Evolutionary conservation across 1,140 invertebrate species (phyloP), one percentile per base, ranked within the genome.

Genomic region (Drosophila malerkotliana): DNA sequence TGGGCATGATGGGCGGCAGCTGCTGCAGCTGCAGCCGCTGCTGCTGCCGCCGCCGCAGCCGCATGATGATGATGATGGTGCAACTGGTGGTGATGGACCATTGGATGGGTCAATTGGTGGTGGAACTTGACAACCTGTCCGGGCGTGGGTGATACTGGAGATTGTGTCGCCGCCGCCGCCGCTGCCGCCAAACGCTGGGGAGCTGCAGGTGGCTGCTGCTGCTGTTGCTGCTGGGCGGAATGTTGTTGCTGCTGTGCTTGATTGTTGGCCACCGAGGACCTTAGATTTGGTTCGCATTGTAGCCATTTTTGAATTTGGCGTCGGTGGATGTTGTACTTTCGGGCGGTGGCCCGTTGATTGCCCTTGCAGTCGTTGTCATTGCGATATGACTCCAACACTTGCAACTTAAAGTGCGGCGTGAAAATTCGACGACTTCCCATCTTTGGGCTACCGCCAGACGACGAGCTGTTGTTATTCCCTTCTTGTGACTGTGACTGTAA

Each of bases 301-400:
- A 97, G 91, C 96, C 96, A 97, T 93, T 97, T 97, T 91, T 97
- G 96, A 56, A 97, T 97, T 91, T 97, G 96, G 26, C 96, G 93
- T 10, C 96, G 93, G 89, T 97, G 96, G 53, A 97, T 97, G 14
- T 96, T 95, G 88, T 97, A 97, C 91, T 97, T 97, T 63, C 96
- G 94, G 4, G 96, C 97, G 1, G 96, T 97, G 0, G 97, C 96
- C 12, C 96, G 93, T 85, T 97, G 96, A 91, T 97, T 97, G 8
- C 96, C 96, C 76, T 96, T 94, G 91, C 96, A 97, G 88, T 97
- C 96, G 28, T 94, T 94, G 90, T 97, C 96, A 68, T 95, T 94
- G 49, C 96, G 93, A 89, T 97, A 97, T 18, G 96, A 97, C 87
- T 97, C 96, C 59, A 97, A 93, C 67, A 97, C 96, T 93, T 96